These are phyloP conservation scores for Ennomos fuscantarius DNA, from an alignment of 2,888 invertebrate species.

Conservation along the genomic window DNA sequence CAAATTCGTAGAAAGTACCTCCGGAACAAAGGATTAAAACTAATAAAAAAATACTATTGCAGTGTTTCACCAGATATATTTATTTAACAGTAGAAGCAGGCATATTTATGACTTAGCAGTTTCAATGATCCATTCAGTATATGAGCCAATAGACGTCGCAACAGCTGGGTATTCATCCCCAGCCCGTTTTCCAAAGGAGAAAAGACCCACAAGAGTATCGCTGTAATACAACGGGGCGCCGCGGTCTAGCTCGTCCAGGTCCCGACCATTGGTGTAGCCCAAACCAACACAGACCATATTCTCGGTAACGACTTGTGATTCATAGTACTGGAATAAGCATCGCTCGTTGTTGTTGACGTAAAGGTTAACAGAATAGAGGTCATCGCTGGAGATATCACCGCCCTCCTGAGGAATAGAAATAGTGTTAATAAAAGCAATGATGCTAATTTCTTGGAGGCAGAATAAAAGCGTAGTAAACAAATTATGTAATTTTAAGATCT, in stretches of 20 bases:
- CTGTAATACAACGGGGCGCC: slow-evolving; percentile 68
- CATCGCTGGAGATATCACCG: slow-evolving; percentile 14
- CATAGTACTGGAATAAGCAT: slow-evolving; percentile 30
- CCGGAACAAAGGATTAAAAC: too few species aligned
- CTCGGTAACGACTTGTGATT: slow-evolving; percentile 29
- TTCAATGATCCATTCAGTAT: slow-evolving; percentile 55
- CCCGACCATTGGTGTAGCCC: slow-evolving; percentile 43
- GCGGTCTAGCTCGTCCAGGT: slow-evolving; percentile 57
- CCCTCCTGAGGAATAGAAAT: slow-evolving; percentile 27
- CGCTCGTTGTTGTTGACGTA: slow-evolving; percentile 18
- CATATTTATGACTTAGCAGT: slow-evolving; percentile 32
- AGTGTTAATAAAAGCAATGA: not conserved
- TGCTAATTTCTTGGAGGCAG: too few species aligned
- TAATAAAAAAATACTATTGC: too few species aligned
- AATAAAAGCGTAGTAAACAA: too few species aligned
- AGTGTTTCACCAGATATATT: too few species aligned
- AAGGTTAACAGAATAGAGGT: slow-evolving; percentile 32
- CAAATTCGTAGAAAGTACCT: too few species aligned
- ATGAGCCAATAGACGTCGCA: slow-evolving; percentile 66
- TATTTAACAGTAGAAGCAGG: not conserved
- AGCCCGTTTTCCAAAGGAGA: slow-evolving; percentile 73
- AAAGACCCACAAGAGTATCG: slow-evolving; percentile 66
- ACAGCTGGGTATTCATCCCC: slow-evolving; percentile 71
- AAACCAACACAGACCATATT: slow-evolving; percentile 60
- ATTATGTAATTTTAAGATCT: too few species aligned